phyloP scores from a whole-genome alignment of 1,140 invertebrate genomes.

The Atta colombica region DNA sequence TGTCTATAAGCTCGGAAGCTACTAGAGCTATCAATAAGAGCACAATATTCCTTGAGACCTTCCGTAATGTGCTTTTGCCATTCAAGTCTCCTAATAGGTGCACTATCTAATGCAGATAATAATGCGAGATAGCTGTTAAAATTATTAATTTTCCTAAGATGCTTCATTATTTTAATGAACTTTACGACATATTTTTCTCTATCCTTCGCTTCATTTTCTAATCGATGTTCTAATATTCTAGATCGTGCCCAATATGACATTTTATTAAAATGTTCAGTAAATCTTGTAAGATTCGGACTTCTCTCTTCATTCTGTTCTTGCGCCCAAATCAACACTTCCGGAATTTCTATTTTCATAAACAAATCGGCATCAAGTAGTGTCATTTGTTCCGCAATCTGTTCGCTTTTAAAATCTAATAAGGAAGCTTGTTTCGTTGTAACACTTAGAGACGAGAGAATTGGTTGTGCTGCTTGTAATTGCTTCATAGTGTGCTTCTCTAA shows the following conservation, averaged over 20 bases:
- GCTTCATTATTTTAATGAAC: conserved; percentile 99
- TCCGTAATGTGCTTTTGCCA: conserved; percentile 98
- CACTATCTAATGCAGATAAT: conserved; percentile 98
- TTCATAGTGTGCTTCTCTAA: conserved; percentile 94
- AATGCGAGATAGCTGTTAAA: conserved; percentile 99
- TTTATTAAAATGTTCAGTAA: conserved; percentile 99
- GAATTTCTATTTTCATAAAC: conserved; percentile 98
- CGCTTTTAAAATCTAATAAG: conserved; percentile 97
- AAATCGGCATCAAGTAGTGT: conserved; percentile 98
- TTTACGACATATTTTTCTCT: conserved; percentile 98
- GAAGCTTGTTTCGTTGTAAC: conserved; percentile 89
- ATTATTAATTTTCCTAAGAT: conserved; percentile 98
- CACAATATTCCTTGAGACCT: conserved; percentile 96
- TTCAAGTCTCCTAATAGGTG: conserved; percentile 97
- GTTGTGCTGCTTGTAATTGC: conserved; percentile 86
- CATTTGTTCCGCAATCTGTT: conserved; percentile 98
- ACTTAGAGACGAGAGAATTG: conserved; percentile 85
- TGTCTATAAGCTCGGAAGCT: conserved; percentile 98
- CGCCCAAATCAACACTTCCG: conserved; percentile 98
- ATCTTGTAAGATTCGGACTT: conserved; percentile 98
- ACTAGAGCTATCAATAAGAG: conserved; percentile 97
- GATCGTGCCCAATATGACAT: conserved; percentile 97
- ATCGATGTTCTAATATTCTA: conserved; percentile 89
- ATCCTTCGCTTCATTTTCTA: conserved; percentile 95
- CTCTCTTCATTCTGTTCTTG: conserved; percentile 98